phyloP scores from a whole-genome alignment of 1,140 invertebrate genomes.

The Heliconius hewitsoni region DNA sequence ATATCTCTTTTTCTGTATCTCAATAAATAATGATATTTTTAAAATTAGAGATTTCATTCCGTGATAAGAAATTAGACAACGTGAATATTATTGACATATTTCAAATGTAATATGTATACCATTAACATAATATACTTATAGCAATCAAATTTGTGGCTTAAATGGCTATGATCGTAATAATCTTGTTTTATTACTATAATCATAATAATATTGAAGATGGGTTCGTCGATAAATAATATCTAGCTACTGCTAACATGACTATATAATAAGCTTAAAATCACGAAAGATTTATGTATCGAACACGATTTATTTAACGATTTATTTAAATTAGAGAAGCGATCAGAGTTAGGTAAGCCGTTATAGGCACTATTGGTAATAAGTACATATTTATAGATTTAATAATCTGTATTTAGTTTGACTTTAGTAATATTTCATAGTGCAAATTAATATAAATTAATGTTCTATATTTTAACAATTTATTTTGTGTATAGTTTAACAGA shows the following conservation, averaged over 20 bases:
- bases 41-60: too few species aligned
- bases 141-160: background rate
- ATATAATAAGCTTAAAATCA: constrained; percentile 9
- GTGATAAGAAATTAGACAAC: too few species aligned
- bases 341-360: background rate
- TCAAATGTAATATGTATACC: too few species aligned
- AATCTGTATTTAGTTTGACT: too few species aligned
- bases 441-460: background rate
- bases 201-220: background rate
- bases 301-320: background rate
- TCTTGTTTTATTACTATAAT: background rate
- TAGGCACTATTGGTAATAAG: background rate
- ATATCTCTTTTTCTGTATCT: too few species aligned
- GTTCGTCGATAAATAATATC: constrained; percentile 5
- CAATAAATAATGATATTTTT: too few species aligned
- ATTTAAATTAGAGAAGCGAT: background rate
- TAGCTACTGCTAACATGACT: background rate
- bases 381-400: background rate
- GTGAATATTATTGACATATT: too few species aligned
- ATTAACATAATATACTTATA: background rate
- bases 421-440: background rate
- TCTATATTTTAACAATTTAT: too few species aligned
- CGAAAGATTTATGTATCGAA: constrained; percentile 8
- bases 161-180: background rate
- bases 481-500: too few species aligned